These are phyloP conservation scores for Drosophila tsacasi DNA, from an alignment of 1,140 invertebrate genomes.

Conservation along the genomic window DNA sequence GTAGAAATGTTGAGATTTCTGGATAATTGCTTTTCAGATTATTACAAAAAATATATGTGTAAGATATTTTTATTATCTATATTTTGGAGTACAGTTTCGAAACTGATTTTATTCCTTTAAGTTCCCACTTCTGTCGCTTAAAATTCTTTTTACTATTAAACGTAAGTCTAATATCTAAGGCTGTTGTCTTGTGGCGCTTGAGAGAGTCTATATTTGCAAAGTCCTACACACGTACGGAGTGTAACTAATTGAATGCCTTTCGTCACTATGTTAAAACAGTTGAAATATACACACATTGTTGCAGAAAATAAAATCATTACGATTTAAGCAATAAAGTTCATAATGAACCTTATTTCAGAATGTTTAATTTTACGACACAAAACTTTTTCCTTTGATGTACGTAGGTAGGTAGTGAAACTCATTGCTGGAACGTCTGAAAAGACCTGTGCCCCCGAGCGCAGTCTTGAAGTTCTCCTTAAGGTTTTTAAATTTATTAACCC, in stretches of 20 bases:
- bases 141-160: too few relatives aligned
- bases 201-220: too few relatives aligned
- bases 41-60: background rate
- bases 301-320: background rate
- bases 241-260: too few relatives aligned
- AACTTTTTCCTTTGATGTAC: background rate
- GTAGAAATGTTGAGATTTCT: background rate
- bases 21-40: background rate
- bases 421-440: slow-evolving; percentile 2
- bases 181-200: too few relatives aligned
- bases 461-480: slow-evolving; percentile 2
- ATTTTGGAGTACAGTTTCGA: background rate
- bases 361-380: background rate
- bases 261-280: background rate
- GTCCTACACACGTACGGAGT: too few relatives aligned
- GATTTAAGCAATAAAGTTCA: background rate
- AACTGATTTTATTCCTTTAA: background rate
- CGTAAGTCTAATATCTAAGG: too few relatives aligned
- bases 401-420: background rate
- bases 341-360: background rate
- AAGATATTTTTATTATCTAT: background rate
- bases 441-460: background rate
- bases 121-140: background rate
- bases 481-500: slow-evolving; percentile 33
- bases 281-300: background rate